These are phyloP conservation scores for Amazona vittata DNA, from an alignment of 2,113 vertebrate genomes.

Conservation along the genomic window DNA sequence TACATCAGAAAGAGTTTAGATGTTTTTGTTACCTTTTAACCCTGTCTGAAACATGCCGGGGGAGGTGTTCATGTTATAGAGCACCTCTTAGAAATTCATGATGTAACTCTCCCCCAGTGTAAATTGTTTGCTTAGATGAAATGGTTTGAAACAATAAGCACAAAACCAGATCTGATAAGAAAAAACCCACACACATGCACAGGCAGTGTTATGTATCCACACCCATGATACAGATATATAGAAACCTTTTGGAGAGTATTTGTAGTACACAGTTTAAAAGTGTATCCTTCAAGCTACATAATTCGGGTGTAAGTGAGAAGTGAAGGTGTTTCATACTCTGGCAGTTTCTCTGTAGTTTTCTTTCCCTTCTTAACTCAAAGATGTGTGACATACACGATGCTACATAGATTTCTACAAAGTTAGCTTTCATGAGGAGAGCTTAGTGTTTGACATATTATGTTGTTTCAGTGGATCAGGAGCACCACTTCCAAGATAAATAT, in stretches of 20 bases:
- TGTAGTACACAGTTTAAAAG: neutral
- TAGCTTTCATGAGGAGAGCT: neutral
- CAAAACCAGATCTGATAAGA: neutral
- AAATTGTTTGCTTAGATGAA: neutral
- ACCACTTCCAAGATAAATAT: conserved; percentile 97
- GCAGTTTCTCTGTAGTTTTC: neutral
- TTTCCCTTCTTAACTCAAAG: neutral
- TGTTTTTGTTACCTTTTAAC: neutral
- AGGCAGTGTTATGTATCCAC: neutral
- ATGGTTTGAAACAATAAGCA: neutral
- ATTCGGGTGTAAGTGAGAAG: neutral
- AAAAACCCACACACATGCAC: accelerated
- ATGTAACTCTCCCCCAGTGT: neutral
- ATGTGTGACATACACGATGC: neutral
- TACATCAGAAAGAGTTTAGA: neutral
- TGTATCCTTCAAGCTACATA: neutral
- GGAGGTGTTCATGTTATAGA: neutral
- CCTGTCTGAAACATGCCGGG: neutral
- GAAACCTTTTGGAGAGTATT: neutral
- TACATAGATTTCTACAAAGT: neutral
- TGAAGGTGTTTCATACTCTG: neutral
- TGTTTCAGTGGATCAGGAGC: conserved; percentile 91
- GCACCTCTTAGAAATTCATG: neutral
- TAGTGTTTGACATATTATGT: neutral
- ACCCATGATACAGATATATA: neutral